Evolutionary conservation across 2,888 invertebrate species (phyloP).

Genomic region (Agriopis leucophaearia): DNA sequence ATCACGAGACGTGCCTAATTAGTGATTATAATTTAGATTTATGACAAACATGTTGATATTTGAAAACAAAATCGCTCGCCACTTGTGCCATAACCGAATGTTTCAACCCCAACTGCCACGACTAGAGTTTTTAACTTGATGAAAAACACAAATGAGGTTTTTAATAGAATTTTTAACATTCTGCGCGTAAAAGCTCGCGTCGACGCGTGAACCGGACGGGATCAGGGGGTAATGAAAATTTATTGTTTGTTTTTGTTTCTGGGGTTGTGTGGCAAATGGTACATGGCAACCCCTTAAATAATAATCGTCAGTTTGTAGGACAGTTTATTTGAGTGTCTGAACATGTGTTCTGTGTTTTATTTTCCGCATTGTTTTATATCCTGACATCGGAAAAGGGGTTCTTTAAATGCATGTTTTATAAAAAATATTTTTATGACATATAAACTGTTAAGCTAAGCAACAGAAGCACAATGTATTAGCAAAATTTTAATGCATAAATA

Average conservation of each 20-base stretch:
- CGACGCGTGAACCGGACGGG: slow-evolving; percentile 56
- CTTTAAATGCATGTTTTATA: neutral
- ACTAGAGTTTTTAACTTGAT: slow-evolving; percentile 71
- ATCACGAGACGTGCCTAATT: no score
- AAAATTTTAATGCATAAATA: no score
- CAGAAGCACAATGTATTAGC: no score
- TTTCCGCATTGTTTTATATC: neutral
- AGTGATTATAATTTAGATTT: no score
- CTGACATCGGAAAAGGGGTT: neutral
- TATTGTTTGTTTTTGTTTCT: slow-evolving; percentile 40
- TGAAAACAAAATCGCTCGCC: slow-evolving; percentile 16
- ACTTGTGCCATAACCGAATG: slow-evolving; percentile 54
- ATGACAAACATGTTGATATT: no score
- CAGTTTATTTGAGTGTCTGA: slow-evolving; percentile 20
- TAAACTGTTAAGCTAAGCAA: no score
- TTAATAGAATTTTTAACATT: slow-evolving; percentile 70
- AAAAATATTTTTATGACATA: no score
- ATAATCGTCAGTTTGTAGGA: slow-evolving; percentile 16
- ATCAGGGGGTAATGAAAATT: slow-evolving; percentile 36
- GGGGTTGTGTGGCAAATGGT: slow-evolving; percentile 17
- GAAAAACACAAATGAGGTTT: slow-evolving; percentile 71
- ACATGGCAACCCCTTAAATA: slow-evolving; percentile 19
- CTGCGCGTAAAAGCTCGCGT: slow-evolving; percentile 47
- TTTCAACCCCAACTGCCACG: slow-evolving; percentile 60
- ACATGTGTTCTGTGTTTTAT: slow-evolving; percentile 12